Conservation (phyloP, 2,113 vertebrate species). For the Corythornis cristatus region DNA sequence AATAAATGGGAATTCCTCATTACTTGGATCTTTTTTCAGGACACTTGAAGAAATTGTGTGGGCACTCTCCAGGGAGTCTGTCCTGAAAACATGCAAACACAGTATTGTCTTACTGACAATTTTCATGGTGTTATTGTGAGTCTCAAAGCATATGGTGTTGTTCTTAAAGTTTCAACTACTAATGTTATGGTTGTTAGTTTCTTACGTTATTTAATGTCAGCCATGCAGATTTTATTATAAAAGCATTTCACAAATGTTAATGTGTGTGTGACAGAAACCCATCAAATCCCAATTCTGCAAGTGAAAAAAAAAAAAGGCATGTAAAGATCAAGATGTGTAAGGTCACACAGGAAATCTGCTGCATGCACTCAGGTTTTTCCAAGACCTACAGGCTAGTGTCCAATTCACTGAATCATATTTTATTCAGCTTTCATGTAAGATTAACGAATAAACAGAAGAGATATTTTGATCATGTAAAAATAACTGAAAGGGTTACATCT, state of each 20-base stretch:
- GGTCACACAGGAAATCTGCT: not conserved
- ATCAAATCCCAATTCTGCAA: not conserved
- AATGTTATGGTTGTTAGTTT: not conserved
- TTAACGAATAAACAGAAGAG: not conserved
- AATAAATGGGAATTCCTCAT: not conserved
- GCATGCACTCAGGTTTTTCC: not conserved
- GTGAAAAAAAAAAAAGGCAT: not conserved
- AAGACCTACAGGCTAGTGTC: not conserved
- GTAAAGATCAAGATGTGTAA: not conserved
- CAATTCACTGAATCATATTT: not conserved
- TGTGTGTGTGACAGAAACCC: not conserved
- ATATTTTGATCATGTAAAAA: not conserved
- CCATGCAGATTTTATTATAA: not conserved
- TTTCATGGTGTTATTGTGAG: not conserved
- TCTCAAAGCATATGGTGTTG: slow-evolving; percentile 36
- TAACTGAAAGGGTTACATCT: not conserved
- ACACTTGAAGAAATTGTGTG: not conserved
- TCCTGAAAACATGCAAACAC: not conserved
- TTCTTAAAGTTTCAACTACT: slow-evolving; percentile 22
- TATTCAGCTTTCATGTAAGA: not conserved
- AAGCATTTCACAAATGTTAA: not conserved
- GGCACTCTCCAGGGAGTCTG: not conserved
- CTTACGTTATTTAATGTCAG: not conserved
- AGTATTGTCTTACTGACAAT: not conserved
- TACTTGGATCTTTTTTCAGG: not conserved